Evolutionary conservation across 2,797 vertebrate species (phyloP).

Genomic region (Valencia hispanica): DNA sequence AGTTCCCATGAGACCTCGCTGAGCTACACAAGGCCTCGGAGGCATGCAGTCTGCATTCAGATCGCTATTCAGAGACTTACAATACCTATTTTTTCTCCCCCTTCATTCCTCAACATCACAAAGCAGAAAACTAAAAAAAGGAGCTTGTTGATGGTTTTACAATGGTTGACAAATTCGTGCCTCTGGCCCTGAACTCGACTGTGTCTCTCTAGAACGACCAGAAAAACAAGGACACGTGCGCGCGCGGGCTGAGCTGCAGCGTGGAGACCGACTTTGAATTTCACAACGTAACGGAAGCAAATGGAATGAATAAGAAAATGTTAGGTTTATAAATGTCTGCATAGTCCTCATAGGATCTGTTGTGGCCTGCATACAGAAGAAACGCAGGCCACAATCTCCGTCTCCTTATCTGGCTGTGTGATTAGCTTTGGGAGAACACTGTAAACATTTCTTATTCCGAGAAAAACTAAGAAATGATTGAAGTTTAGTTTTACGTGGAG

Average conservation of each 20-base stretch:
- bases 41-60: slow-evolving; percentile 40
- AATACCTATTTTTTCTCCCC: background rate
- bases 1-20: slow-evolving; percentile 10
- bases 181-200: slow-evolving; percentile 55
- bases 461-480: background rate
- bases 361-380: slow-evolving; percentile 7
- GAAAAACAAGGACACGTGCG: slow-evolving; percentile 44
- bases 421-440: background rate
- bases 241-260: slow-evolving; percentile 45
- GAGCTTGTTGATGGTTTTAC: slow-evolving; percentile 13
- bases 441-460: slow-evolving; percentile 1
- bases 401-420: background rate
- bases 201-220: slow-evolving; percentile 52
- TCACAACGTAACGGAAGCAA: slow-evolving; percentile 62
- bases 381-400: background rate
- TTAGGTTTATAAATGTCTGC: slow-evolving; percentile 25
- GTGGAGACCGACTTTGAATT: slow-evolving; percentile 64
- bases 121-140: slow-evolving; percentile 7
- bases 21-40: slow-evolving; percentile 23
- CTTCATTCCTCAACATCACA: background rate
- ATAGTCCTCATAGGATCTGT: background rate
- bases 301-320: slow-evolving; percentile 37
- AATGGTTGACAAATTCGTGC: slow-evolving; percentile 52
- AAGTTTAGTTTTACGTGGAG: slow-evolving; percentile 7
- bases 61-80: background rate